These are phyloP conservation scores for Silurus glanis DNA, from an alignment of 2,113 vertebrate genomes.

Conservation along the genomic window DNA sequence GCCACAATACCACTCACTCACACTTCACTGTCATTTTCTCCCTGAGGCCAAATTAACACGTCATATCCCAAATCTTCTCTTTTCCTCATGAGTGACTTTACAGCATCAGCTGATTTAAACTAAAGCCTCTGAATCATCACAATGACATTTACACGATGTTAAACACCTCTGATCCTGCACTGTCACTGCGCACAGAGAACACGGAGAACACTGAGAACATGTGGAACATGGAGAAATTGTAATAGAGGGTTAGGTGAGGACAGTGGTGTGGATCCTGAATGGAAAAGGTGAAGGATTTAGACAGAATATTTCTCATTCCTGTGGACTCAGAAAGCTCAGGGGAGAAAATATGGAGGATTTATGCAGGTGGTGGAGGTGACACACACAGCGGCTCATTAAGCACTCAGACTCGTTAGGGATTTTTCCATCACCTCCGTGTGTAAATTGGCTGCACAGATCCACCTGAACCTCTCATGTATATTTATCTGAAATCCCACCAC, in stretches of 20 bases:
- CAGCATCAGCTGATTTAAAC: not conserved
- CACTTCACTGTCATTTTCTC: not conserved
- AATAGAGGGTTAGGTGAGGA: not conserved
- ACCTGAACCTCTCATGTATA: constrained; percentile 75
- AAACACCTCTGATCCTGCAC: not conserved
- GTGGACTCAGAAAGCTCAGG: constrained; percentile 18
- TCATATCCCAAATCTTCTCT: not conserved
- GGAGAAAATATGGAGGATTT: constrained; percentile 76
- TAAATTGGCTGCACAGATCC: constrained; percentile 84
- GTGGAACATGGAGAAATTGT: not conserved
- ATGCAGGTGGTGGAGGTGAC: constrained; percentile 74
- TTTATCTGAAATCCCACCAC: constrained; percentile 84
- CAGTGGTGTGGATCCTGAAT: constrained; percentile 55
- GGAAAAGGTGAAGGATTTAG: constrained; percentile 49
- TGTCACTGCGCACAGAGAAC: not conserved
- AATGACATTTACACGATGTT: not conserved
- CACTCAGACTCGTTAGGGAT: constrained; percentile 73
- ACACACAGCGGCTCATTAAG: constrained; percentile 91
- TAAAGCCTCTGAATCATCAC: not conserved
- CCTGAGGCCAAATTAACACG: constrained; percentile 12
- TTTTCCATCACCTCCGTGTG: constrained; percentile 76
- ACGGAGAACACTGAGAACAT: no score
- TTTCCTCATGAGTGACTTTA: constrained; percentile 20
- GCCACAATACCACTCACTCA: not conserved
- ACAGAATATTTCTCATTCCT: not conserved